These are phyloP conservation scores for Neostethus bicornis DNA, from an alignment of 2,797 vertebrate genomes.

Conservation along the genomic window DNA sequence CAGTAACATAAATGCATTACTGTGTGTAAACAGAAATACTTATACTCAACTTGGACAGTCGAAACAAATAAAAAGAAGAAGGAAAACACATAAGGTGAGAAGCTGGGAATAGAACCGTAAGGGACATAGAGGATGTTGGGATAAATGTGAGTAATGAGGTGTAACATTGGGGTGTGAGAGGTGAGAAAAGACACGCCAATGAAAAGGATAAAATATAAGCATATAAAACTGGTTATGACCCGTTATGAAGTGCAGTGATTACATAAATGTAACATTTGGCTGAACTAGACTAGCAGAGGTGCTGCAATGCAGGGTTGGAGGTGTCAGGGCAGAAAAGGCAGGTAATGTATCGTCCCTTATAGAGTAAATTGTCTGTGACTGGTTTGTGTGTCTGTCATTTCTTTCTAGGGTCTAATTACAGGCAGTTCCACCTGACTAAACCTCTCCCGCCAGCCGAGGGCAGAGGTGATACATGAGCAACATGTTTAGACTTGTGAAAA, in stretches of 20 bases:
- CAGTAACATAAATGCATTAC: constrained; percentile 27
- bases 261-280: constrained; percentile 34
- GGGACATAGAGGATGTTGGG: constrained; percentile 11
- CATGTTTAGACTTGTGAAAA: constrained; percentile 21
- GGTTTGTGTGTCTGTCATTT: constrained; percentile 69
- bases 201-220: constrained; percentile 33
- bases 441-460: constrained; percentile 42
- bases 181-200: constrained; percentile 33
- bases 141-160: constrained; percentile 35
- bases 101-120: constrained; percentile 23
- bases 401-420: constrained; percentile 67
- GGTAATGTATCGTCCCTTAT: constrained; percentile 42
- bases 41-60: constrained; percentile 11
- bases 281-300: constrained; percentile 20
- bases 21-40: constrained; percentile 20
- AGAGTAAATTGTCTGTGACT: constrained; percentile 67
- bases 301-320: constrained; percentile 9
- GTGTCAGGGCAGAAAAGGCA: constrained; percentile 25
- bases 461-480: constrained; percentile 22
- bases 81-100: constrained; percentile 24
- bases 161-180: constrained; percentile 24
- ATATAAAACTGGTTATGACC: constrained; percentile 32
- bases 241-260: constrained; percentile 49
- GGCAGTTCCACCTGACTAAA: constrained; percentile 64
- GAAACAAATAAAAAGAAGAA: constrained; percentile 7